Percentiles rank a stretch among this genome's conserved stretches.
Conservation (phyloP, 1,140 invertebrate species). For the Bombus fervidus region DNA sequence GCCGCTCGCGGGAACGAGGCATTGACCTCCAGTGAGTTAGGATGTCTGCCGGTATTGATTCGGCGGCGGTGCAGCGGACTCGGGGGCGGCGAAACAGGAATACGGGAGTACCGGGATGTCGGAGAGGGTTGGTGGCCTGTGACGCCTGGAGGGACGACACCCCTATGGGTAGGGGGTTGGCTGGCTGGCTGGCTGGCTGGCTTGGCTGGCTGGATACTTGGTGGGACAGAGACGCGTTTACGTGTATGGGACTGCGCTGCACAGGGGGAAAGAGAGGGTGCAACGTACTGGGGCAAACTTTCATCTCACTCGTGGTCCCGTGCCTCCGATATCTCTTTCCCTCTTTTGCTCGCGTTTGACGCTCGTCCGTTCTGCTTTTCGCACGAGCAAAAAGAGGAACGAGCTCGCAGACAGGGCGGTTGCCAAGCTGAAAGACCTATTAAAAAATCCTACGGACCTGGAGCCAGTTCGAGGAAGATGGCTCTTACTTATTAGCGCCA, state of each 20-base stretch:
- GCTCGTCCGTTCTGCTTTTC: slow-evolving; percentile 35
- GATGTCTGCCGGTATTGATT: slow-evolving; percentile 81
- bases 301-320: slow-evolving; percentile 52
- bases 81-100: slow-evolving; percentile 69
- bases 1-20: slow-evolving; percentile 76
- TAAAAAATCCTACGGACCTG: slow-evolving; percentile 62
- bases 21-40: slow-evolving; percentile 78
- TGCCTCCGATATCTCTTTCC: background rate
- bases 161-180: slow-evolving; percentile 43
- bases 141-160: slow-evolving; percentile 62
- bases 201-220: background rate
- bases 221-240: slow-evolving; percentile 8
- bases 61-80: slow-evolving; percentile 69
- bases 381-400: slow-evolving; percentile 63
- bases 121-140: slow-evolving; percentile 60
- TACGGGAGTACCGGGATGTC: slow-evolving; percentile 68
- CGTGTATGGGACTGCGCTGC: background rate
- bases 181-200: background rate
- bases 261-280: slow-evolving; percentile 64
- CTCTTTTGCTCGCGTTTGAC: background rate
- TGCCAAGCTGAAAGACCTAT: slow-evolving; percentile 76
- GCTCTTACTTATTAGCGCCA: slow-evolving; percentile 9
- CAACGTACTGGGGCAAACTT: slow-evolving; percentile 77
- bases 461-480: slow-evolving; percentile 21
- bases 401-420: slow-evolving; percentile 67